Evolutionary conservation across 30 jellyfish, hydroid and myxozoan genomes (phyloP).

Genomic region (Aurelia aurita): DNA sequence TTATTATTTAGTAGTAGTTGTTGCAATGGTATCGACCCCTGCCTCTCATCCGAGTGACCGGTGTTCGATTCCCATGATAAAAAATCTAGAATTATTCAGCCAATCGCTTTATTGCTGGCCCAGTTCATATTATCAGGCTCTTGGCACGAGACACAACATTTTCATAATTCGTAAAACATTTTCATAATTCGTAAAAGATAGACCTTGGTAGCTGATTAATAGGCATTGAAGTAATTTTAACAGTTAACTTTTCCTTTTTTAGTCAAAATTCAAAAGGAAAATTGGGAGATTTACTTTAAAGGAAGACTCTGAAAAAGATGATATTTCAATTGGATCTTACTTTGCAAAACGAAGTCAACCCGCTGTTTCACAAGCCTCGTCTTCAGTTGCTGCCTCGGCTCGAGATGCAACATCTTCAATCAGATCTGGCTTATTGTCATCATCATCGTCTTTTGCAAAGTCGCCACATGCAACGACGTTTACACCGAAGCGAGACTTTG

Average conservation of each 20-base stretch:
- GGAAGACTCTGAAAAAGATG: slow-evolving; percentile 62
- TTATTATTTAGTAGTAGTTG: too few species aligned
- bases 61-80: too few species aligned
- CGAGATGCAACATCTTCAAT: slow-evolving; percentile 74
- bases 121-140: too few species aligned
- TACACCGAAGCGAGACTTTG: not conserved
- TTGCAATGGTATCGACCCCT: too few species aligned
- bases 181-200: too few species aligned
- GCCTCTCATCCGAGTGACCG: too few species aligned
- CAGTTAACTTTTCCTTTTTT: not conserved
- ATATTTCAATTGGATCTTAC: slow-evolving; percentile 54
- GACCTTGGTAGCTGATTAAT: too few species aligned
- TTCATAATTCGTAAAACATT: too few species aligned
- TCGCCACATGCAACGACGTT: not conserved
- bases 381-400: slow-evolving; percentile 90
- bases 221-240: too few species aligned
- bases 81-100: too few species aligned
- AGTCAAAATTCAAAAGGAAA: slow-evolving; percentile 52
- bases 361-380: slow-evolving; percentile 18
- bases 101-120: too few species aligned
- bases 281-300: slow-evolving; percentile 54
- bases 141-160: too few species aligned
- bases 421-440: slow-evolving; percentile 29
- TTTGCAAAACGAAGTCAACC: slow-evolving; percentile 50
- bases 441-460: slow-evolving; percentile 11